These are phyloP conservation scores for Tonatia bakeri DNA, from an alignment of 2,113 vertebrate genomes.

Conservation along the genomic window DNA sequence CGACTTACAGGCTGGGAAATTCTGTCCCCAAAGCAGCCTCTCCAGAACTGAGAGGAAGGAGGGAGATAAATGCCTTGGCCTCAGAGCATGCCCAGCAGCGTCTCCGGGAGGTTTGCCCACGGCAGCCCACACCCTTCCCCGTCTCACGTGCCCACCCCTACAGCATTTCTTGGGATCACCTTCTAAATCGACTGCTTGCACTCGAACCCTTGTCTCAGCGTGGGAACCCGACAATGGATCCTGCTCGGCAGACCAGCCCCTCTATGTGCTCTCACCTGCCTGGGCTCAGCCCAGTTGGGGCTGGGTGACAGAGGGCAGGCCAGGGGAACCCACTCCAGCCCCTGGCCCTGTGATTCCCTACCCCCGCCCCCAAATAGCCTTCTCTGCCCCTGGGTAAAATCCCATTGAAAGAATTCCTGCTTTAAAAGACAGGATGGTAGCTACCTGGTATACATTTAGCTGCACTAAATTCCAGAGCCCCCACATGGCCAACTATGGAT, in stretches of 20 bases:
- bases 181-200: not conserved
- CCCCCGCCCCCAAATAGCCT: not conserved
- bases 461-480: conserved; percentile 58
- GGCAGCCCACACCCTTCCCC: not conserved
- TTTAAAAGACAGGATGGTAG: conserved; percentile 42
- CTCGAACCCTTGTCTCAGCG: not conserved
- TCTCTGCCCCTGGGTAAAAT: not conserved
- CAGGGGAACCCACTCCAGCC: not conserved
- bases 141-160: rapidly evolving
- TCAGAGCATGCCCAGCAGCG: rapidly evolving
- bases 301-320: not conserved
- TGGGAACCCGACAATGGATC: not conserved
- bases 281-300: not conserved
- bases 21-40: not conserved
- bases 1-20: rapidly evolving
- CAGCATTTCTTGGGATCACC: not conserved
- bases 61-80: not conserved
- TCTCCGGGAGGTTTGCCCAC: not conserved
- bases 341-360: no score
- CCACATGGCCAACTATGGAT: not conserved
- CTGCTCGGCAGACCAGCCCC: not conserved
- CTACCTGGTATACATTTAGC: conserved; percentile 51
- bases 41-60: not conserved
- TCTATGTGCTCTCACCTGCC: not conserved
- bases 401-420: not conserved